phyloP scores from a whole-genome alignment of 2,797 vertebrate species.

The Diplodus sargus region DNA sequence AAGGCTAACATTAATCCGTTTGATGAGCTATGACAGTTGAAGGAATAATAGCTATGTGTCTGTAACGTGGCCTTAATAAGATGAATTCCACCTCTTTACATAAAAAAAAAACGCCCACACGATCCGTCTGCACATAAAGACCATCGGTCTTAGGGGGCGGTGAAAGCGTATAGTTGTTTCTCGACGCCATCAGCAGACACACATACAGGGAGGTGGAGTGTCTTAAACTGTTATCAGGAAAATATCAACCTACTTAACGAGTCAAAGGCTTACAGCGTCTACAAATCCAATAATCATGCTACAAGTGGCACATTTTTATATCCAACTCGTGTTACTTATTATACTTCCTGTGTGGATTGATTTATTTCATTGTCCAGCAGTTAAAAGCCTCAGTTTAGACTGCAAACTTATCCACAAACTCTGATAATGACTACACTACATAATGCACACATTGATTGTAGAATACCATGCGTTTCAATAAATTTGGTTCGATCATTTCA shows the following conservation, averaged over 20 bases:
- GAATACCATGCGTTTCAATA: neutral
- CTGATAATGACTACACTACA: neutral
- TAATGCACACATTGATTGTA: neutral
- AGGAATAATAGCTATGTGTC: constrained; percentile 28
- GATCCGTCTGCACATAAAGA: constrained; percentile 12
- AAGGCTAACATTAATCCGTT: neutral
- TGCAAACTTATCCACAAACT: neutral
- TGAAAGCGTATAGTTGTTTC: neutral
- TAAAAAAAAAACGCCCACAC: constrained; percentile 6
- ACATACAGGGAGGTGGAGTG: constrained; percentile 17
- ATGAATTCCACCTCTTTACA: constrained; percentile 9
- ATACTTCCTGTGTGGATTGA: neutral
- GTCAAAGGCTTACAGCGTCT: neutral
- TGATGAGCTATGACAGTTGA: constrained; percentile 8
- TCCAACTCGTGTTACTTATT: neutral
- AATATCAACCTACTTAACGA: constrained; percentile 14
- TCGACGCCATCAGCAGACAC: neutral
- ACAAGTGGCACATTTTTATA: neutral
- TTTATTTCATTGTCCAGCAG: neutral
- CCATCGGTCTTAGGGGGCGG: neutral
- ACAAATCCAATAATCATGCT: neutral
- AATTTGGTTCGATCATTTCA: neutral
- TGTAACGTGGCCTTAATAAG: constrained; percentile 7
- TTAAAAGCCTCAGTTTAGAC: neutral
- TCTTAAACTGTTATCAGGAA: constrained; percentile 23